Evolutionary conservation across 2,113 vertebrate species (phyloP), one percentile per base, ranked within the genome.

Genomic region (Scophthalmus maximus): DNA sequence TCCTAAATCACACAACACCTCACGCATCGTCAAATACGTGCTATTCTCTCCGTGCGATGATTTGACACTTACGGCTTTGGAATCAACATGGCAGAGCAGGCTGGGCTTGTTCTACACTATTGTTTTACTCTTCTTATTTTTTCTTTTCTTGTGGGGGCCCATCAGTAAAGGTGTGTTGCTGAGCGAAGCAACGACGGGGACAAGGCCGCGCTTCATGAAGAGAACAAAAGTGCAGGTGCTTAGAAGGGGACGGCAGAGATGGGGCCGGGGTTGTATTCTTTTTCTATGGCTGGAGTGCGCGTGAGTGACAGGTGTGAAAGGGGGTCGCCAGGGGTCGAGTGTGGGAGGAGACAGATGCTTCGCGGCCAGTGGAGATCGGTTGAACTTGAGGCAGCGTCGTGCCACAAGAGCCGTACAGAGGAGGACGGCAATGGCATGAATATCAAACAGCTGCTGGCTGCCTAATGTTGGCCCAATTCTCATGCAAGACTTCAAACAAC

Each of bases 371-470:
- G 47, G 52, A 67, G 76, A 61, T 10, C 32, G 73, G 53, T 20
- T 69, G 65, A 80, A 68, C 78, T 8, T 29, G 42, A 70, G 68
- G 32, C 27, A 76, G 51, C 60, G 62, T 66, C n/a, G 22, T 18
- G 70, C 40, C 72, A 47, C 60, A 76, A 65, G 40, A 47, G 61
- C 6, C 25, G 42, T 22, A 62, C 3, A 8, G n/a, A 4, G 15
- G 83, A 67, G 22, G 68, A 47, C 14, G 26, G 42, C 56, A 66
- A 47, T 17, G 26, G 42, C 56, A 66, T 88, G 90, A 89, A 91
- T 93, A 91, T 84, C 77, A 89, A 92, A 88, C 64, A 91, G 87
- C 78, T 81, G 65, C 75, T 64, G 68, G 76, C 47, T 34, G 71
- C 82, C 73, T 77, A 83, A 82, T 73, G n/a, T 81, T 60, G 3